These are phyloP conservation scores for Diorhabda carinulata DNA, from an alignment of 1,140 invertebrate species.

Conservation along the genomic window DNA sequence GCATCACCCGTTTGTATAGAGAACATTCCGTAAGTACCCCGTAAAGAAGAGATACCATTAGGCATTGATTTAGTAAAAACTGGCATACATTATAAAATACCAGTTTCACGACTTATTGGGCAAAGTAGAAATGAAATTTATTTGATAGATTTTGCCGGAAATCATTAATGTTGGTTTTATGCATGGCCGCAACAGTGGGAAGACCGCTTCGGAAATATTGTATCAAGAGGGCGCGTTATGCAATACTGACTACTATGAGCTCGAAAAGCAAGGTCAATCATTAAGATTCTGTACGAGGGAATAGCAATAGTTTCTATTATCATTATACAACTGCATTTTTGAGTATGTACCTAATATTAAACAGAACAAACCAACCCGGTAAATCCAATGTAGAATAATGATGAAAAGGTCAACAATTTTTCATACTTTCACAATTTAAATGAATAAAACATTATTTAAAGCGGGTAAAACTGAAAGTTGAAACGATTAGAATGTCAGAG, in stretches of 20 bases:
- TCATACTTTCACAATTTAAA: too few relatives aligned
- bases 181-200: constrained; percentile 21
- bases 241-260: constrained; percentile 25
- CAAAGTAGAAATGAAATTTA: constrained; percentile 17
- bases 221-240: constrained; percentile 30
- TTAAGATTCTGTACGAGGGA: neutral
- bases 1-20: too few relatives aligned
- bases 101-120: constrained; percentile 22
- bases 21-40: neutral
- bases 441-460: too few relatives aligned
- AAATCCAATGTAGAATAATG: too few relatives aligned
- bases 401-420: too few relatives aligned
- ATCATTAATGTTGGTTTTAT: constrained; percentile 30
- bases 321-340: too few relatives aligned
- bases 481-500: too few relatives aligned
- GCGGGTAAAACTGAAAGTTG: too few relatives aligned
- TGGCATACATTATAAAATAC: constrained; percentile 6
- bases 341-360: too few relatives aligned
- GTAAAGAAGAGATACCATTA: neutral
- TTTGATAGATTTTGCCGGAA: constrained; percentile 27
- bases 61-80: neutral
- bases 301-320: neutral
- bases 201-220: constrained; percentile 19
- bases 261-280: constrained; percentile 31
- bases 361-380: too few relatives aligned